Evolutionary conservation across 1,140 invertebrate species (phyloP), one percentile per base, ranked within the genome.

Genomic region (Pseudachorutes palmiensis): DNA sequence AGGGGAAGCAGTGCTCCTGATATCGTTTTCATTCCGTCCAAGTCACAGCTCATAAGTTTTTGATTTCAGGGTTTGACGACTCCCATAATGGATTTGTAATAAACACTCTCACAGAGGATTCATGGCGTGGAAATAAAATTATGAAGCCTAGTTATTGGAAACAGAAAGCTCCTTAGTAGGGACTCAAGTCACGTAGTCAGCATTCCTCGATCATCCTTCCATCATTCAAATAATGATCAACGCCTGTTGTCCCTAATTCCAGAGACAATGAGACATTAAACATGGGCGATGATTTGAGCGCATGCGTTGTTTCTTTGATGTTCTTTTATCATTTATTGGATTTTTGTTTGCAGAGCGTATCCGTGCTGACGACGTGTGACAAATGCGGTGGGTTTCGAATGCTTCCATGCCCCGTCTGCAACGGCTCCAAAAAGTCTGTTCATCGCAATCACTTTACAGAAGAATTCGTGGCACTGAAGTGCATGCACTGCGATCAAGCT

Each of bases 401-500:
- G 58, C 83, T 96, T 41, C 90, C 93, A 0, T 97, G 94, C 78
- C 82, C 85, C 1, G 84, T 90, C 58, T 97, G 94, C 81, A 93
- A 90, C 76, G 94, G 94, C 3, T 94, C 91, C 76, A 97, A 97
- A 82, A 96, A 95, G 80, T 95, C 91, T 2, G 85, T 92, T 1
- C 90, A 94, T 77, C 83, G 93, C 68, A 96, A 97, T 79, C 87
- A 94, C 74, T 97, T 96, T 77, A 94, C 92, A 0, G 86, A 90
- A 19, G 91, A 95, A 80, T 93, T 96, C 76, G 87, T 93, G 55
- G 91, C 93, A 0, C 81, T 97, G n/a, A 93, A 94, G 73, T 97
- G 94, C 79, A 94, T 94, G 88, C 91, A 91, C 75, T 97, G 94
- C 80, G 91, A 97, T 76, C 92, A 95, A 80, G 92, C 92, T 14